Conservation (phyloP, 2,113 vertebrate genomes). For the Brachirus orientalis region DNA sequence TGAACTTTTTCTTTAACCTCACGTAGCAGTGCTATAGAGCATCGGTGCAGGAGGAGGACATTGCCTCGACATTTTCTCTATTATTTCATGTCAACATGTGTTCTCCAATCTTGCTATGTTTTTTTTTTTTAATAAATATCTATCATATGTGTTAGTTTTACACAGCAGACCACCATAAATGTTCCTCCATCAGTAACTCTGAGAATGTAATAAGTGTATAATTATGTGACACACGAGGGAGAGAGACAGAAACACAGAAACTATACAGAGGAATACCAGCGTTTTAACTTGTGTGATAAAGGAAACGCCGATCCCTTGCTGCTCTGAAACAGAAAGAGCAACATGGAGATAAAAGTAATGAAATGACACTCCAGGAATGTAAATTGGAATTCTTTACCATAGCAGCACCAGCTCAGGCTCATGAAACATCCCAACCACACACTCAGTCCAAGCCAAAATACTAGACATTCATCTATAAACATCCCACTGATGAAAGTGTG, state of each 20-base stretch:
- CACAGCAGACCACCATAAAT: not conserved
- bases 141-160: not conserved
- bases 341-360: conserved; percentile 94
- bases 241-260: conserved; percentile 28
- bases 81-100: conserved; percentile 29
- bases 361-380: conserved; percentile 96
- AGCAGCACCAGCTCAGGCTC: conserved; percentile 83
- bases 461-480: conserved; percentile 71
- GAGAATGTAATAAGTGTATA: not conserved
- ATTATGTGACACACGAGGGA: conserved; percentile 6
- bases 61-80: conserved; percentile 68
- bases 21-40: conserved; percentile 20
- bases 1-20: conserved; percentile 72
- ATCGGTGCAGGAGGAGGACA: conserved; percentile 26
- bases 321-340: conserved; percentile 59
- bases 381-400: conserved; percentile 92
- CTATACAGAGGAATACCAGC: conserved; percentile 10
- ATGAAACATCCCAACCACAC: conserved; percentile 87
- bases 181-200: conserved; percentile 2
- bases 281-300: conserved; percentile 21
- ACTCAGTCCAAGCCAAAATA: conserved; percentile 87
- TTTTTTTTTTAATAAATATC: not conserved
- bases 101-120: not conserved
- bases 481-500: conserved; percentile 75
- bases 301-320: conserved; percentile 34